These are phyloP conservation scores for Pelagia noctiluca DNA, from an alignment of 30 jellyfish, hydroid and myxozoan genomes.

Conservation along the genomic window DNA sequence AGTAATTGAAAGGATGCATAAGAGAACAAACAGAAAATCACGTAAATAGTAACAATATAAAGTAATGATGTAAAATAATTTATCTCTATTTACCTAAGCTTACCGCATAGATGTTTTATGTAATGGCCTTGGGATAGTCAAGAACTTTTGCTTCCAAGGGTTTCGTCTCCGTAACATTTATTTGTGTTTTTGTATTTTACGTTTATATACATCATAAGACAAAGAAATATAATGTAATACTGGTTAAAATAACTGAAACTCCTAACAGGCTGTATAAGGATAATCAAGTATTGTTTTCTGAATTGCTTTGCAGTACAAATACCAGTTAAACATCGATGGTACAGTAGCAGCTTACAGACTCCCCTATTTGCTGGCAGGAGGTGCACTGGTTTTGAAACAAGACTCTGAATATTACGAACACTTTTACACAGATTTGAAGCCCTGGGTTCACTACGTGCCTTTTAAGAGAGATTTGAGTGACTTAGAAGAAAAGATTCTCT, in stretches of 20 bases:
- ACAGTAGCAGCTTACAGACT: constrained; percentile 98
- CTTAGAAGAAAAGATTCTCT: constrained; percentile 70
- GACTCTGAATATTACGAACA: constrained; percentile 92
- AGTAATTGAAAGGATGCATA: too few species aligned
- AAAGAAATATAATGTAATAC: neutral
- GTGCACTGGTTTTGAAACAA: constrained; percentile 85
- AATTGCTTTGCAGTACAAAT: constrained; percentile 81
- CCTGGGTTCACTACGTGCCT: constrained; percentile 88
- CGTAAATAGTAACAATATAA: too few species aligned
- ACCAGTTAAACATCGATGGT: constrained; percentile 89
- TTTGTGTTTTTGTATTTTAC: neutral
- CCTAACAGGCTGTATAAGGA: too few species aligned
- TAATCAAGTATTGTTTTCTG: too few species aligned
- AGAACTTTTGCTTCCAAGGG: too few species aligned
- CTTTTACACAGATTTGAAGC: constrained; percentile 80
- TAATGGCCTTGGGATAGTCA: too few species aligned
- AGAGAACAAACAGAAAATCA: too few species aligned
- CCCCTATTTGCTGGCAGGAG: constrained; percentile 89
- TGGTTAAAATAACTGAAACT: too few species aligned
- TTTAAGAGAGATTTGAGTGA: constrained; percentile 83
- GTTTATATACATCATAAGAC: neutral
- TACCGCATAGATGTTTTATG: too few species aligned
- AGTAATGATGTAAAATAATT: too few species aligned
- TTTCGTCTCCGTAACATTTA: too few species aligned
- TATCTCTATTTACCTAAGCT: too few species aligned